Evolutionary conservation across 2,113 vertebrate genomes (phyloP).

Genomic region (Acrocephalus arundinaceus): DNA sequence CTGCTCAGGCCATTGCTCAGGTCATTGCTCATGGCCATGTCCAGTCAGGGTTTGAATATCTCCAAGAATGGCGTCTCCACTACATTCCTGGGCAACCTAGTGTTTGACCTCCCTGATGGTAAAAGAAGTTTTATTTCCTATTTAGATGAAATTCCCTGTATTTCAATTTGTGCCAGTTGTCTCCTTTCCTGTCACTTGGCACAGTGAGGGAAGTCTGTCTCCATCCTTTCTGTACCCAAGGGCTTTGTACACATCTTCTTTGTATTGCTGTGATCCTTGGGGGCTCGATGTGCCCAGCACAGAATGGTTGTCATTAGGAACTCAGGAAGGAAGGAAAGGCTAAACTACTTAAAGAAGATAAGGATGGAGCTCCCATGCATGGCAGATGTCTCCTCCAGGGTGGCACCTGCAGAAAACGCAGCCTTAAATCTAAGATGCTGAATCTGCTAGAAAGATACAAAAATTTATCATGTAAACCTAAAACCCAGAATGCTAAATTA

Average conservation of each 20-base stretch:
- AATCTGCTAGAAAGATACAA: not conserved
- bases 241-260: not conserved
- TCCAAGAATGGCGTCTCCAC: not conserved
- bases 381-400: not conserved
- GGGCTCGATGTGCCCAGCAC: not conserved
- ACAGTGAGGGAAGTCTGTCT: not conserved
- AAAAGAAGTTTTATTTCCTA: not conserved
- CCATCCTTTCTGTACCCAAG: not conserved
- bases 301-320: not conserved
- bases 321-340: not conserved
- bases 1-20: not conserved
- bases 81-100: not conserved
- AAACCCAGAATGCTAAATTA: not conserved
- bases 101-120: not conserved
- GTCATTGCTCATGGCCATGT: not conserved
- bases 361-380: not conserved
- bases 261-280: not conserved
- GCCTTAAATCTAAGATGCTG: not conserved
- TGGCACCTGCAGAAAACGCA: not conserved
- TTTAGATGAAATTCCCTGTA: not conserved
- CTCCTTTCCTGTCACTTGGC: not conserved
- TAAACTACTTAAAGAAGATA: not conserved
- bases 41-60: not conserved
- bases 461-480: not conserved
- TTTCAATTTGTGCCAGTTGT: not conserved